Conservation (phyloP, 2,113 vertebrate species). For the Coregonus clupeaformis region DNA sequence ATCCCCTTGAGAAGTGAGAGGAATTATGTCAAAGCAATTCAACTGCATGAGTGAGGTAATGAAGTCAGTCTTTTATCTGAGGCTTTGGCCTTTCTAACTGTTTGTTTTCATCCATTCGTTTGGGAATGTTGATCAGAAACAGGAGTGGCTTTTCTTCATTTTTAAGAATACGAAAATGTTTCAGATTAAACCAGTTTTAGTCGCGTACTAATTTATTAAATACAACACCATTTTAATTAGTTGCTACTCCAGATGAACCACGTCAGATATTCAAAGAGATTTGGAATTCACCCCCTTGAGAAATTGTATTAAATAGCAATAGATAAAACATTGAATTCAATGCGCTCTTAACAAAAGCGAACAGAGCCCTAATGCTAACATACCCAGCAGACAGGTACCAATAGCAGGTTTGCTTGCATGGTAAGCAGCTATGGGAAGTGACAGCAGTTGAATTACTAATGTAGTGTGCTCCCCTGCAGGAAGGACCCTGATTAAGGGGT, state of each 20-base stretch:
- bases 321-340: not conserved
- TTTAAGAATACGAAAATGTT: not conserved
- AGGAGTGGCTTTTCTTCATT: not conserved
- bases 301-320: not conserved
- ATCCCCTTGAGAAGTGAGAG: constrained; percentile 66
- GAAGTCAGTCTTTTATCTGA: no score
- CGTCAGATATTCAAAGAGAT: not conserved
- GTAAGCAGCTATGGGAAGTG: constrained; percentile 84
- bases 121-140: constrained; percentile 31
- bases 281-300: not conserved
- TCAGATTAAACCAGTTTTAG: not conserved
- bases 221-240: not conserved
- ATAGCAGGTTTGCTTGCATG: constrained; percentile 81
- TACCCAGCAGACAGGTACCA: constrained; percentile 85
- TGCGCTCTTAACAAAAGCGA: not conserved
- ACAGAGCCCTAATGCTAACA: constrained; percentile 66
- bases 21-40: constrained; percentile 72
- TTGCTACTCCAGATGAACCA: not conserved
- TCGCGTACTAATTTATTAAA: not conserved
- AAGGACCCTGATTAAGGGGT: constrained; percentile 93
- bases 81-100: constrained; percentile 50
- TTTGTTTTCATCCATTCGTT: constrained; percentile 49
- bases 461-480: constrained; percentile 88
- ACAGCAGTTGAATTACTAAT: constrained; percentile 88
- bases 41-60: constrained; percentile 66